Evolutionary conservation across 2,797 vertebrate genomes (phyloP).

Genomic region (Xiphorhynchus erythropygius): DNA sequence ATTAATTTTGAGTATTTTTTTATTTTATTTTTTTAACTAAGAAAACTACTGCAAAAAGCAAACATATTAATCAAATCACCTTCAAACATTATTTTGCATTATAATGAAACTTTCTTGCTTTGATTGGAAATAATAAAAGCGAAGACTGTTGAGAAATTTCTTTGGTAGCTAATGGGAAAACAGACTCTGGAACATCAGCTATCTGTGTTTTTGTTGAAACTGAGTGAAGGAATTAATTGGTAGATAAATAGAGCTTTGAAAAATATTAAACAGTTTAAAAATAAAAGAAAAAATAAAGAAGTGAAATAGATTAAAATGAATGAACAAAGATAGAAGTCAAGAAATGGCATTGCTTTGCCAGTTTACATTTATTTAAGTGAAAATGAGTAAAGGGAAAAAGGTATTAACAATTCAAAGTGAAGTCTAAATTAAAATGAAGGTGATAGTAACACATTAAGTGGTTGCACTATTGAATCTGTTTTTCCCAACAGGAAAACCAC

Average conservation of each 20-base stretch:
- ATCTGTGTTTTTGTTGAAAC: background rate
- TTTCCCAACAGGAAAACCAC: background rate
- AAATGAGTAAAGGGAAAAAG: background rate
- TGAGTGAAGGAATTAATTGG: background rate
- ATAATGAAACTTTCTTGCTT: background rate
- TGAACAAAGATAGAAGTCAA: background rate
- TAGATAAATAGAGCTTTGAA: background rate
- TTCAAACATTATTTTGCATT: background rate
- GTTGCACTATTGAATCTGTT: background rate
- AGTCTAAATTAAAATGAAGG: background rate
- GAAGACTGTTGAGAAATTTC: background rate
- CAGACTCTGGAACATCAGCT: background rate
- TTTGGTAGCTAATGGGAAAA: background rate
- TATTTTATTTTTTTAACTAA: background rate
- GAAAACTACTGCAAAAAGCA: background rate
- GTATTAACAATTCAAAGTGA: constrained; percentile 1
- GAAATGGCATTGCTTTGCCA: background rate
- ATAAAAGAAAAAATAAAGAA: background rate
- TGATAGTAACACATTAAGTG: background rate
- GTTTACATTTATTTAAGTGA: background rate
- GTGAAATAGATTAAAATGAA: background rate
- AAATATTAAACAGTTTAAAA: background rate
- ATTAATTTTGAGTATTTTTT: background rate
- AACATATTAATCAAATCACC: background rate
- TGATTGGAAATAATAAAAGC: background rate